Percentiles rank a stretch among this genome's conserved stretches.
Conservation (phyloP, 2,888 invertebrate species). For the Perizoma flavofasciatum region DNA sequence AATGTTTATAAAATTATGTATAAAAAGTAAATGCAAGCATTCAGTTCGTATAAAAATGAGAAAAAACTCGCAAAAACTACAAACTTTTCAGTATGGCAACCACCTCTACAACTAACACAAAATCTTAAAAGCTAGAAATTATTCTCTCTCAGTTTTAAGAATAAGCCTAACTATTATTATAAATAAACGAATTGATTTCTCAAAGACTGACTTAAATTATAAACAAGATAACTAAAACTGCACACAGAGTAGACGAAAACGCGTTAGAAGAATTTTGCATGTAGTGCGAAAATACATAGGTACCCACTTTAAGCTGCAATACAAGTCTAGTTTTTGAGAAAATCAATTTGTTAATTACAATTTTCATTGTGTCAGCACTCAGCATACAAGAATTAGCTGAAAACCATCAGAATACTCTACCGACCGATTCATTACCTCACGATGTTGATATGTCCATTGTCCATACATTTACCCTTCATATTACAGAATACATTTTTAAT, state of each 20-base stretch:
- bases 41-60: slow-evolving; percentile 52
- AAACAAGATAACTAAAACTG: slow-evolving; percentile 16
- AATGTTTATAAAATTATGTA: slow-evolving; percentile 51
- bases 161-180: slow-evolving; percentile 53
- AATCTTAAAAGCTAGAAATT: slow-evolving; percentile 70
- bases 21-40: slow-evolving; percentile 73
- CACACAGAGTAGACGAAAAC: not conserved
- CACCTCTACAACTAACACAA: slow-evolving; percentile 58
- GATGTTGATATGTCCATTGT: slow-evolving; percentile 39
- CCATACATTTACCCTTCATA: slow-evolving; percentile 31
- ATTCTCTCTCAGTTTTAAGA: slow-evolving; percentile 75
- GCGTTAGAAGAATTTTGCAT: not conserved
- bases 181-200: slow-evolving; percentile 46
- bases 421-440: slow-evolving; percentile 30
- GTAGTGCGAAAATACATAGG: slow-evolving; percentile 2
- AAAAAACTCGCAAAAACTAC: slow-evolving; percentile 47
- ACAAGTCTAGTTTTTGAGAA: slow-evolving; percentile 29
- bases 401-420: slow-evolving; percentile 37
- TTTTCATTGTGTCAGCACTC: slow-evolving; percentile 26
- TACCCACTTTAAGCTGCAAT: slow-evolving; percentile 17
- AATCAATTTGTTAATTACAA: slow-evolving; percentile 29
- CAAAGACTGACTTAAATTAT: slow-evolving; percentile 33
- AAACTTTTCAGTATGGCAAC: slow-evolving; percentile 58
- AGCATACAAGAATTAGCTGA: slow-evolving; percentile 28
- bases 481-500: slow-evolving; percentile 23